Conservation (phyloP, 2,888 invertebrate species). For the Sialis lutaria region DNA sequence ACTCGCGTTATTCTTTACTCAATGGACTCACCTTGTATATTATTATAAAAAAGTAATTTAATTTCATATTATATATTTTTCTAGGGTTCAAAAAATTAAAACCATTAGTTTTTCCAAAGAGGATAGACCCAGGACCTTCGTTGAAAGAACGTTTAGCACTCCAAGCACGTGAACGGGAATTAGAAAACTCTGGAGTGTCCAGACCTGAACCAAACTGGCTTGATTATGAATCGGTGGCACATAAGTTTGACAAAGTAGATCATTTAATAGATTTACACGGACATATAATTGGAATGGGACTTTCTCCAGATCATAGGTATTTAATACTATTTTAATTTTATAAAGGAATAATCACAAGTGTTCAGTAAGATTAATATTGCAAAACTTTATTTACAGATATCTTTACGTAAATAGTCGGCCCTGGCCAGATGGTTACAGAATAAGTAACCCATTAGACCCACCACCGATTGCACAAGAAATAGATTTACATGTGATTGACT, state of each 20-base stretch:
- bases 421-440: conserved; percentile 61
- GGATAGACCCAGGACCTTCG: conserved; percentile 48
- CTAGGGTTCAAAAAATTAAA: conserved; percentile 51
- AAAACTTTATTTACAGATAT: conserved; percentile 30
- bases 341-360: not conserved
- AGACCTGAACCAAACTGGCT: conserved; percentile 45
- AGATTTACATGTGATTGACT: conserved; percentile 72
- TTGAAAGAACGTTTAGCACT: conserved; percentile 46
- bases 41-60: too few species aligned
- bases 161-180: conserved; percentile 32
- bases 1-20: too few species aligned
- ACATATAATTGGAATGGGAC: conserved; percentile 73
- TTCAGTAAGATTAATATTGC: not conserved
- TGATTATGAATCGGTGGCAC: conserved; percentile 46
- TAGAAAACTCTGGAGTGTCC: conserved; percentile 25
- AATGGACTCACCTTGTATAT: too few species aligned
- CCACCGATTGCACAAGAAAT: conserved; percentile 77
- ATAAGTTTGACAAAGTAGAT: conserved; percentile 57
- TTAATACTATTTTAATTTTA: not conserved
- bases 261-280: conserved; percentile 69
- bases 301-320: conserved; percentile 65
- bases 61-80: too few species aligned
- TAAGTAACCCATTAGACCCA: conserved; percentile 58
- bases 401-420: conserved; percentile 69
- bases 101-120: conserved; percentile 46